Evolutionary conservation across 2,888 invertebrate species (phyloP), one percentile per base, ranked within the genome.

Genomic region (Leptinotarsa rubiginosa): DNA sequence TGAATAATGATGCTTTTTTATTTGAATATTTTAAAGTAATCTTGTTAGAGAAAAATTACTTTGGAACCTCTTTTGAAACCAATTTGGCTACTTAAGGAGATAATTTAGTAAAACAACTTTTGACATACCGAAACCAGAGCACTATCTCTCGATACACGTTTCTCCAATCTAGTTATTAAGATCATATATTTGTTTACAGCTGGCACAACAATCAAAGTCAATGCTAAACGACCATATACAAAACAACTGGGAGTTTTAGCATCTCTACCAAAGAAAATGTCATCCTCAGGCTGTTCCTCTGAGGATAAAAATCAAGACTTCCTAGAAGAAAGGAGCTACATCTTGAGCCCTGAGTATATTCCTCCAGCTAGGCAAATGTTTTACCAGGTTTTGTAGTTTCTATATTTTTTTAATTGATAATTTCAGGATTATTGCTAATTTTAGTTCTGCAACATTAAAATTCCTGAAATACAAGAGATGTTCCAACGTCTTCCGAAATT

Each of bases 341-440:
- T 91, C 80, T 92, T 94, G 81, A 89, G 92, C 10, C 94, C 95
- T 1, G 94, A 94, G 15, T 89, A 91, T 78, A 88, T 95, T 68
- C 97, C 97, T 0, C 91, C 95, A 5, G 95, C 94, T 67, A 88
- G 96, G 54, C 97, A 97, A 88, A 95, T 96, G 90, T 96, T 95
- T 87, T 96, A 97, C 87, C 96, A 97, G 90, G 94, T 96, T 87
- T 78, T 59, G 70, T 54, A 49, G 22, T 41, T 64, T 47, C 41
- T 41, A 16, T 50, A 16, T 15, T 50, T 15, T 50, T 50, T 15
- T 50, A 1, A 16, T 50, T 50, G 16, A 16, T 16, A 50, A 16
- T 16, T 50, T 16, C 50, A 50, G 50, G n/a, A 7, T 15, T 4
- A 16, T 50, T 50, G 62, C 69, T 31, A 74, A 80, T 85, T 86